Evolutionary conservation across 2,797 vertebrate genomes (phyloP).

Genomic region (Artibeus jamaicensis): DNA sequence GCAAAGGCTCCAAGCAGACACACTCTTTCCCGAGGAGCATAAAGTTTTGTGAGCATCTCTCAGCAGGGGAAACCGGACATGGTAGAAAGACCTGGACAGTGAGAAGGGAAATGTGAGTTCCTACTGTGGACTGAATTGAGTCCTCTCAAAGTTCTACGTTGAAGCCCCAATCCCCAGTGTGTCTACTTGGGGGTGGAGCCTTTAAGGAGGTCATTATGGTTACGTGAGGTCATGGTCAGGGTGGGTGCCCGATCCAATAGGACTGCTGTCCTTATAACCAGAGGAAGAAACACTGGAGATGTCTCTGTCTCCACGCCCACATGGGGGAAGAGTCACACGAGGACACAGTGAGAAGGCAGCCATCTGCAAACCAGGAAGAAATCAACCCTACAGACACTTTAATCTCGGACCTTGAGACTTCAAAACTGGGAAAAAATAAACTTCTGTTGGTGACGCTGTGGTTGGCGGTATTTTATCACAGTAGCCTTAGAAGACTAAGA

Average conservation of each 20-base stretch:
- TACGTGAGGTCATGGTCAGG: background rate
- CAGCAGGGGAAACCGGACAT: fast-evolving
- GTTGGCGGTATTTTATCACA: background rate
- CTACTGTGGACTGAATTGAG: background rate
- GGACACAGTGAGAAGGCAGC: background rate
- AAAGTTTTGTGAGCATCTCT: fast-evolving
- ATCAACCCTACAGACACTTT: background rate
- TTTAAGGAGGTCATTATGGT: background rate
- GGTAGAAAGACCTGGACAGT: background rate
- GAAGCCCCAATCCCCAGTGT: background rate
- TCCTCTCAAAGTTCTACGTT: background rate
- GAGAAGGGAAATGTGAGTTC: background rate
- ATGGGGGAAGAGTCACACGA: fast-evolving
- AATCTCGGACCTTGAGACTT: background rate
- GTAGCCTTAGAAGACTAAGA: background rate
- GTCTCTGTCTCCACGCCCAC: fast-evolving
- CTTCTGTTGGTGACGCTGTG: background rate
- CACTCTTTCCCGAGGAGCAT: background rate
- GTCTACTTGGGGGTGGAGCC: background rate
- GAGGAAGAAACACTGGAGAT: background rate
- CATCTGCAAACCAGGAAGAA: background rate
- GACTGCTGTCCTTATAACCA: background rate
- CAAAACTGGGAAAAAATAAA: background rate
- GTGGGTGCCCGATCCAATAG: no score
- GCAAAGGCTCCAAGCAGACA: background rate